phyloP scores from a whole-genome alignment of 2,113 vertebrate genomes.

The Tiliqua scincoides region DNA sequence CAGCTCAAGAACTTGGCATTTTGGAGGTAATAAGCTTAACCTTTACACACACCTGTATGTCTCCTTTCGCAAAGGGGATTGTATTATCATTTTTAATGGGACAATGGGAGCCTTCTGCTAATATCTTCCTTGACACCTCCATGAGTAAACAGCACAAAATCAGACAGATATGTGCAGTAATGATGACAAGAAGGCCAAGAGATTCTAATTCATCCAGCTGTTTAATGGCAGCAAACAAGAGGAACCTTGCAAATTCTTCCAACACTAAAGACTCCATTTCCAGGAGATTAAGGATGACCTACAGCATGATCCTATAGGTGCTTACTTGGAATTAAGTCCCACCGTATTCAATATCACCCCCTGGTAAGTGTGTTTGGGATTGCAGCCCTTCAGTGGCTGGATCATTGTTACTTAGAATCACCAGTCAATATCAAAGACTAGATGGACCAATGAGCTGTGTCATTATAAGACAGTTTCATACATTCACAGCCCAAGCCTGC shows the following conservation, averaged over 20 bases:
- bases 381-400: too few relatives aligned
- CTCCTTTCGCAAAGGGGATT: not conserved
- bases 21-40: slow-evolving; percentile 33
- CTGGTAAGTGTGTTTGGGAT: too few relatives aligned
- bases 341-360: too few relatives aligned
- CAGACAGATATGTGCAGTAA: not conserved
- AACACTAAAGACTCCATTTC: not conserved
- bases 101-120: not conserved
- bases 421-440: not conserved
- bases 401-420: not conserved
- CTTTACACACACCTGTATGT: slow-evolving; percentile 1
- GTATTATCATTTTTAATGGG: slow-evolving; percentile 15
- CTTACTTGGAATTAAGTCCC: too few relatives aligned
- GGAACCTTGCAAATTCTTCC: not conserved
- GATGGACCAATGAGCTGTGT: not conserved
- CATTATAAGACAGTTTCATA: not conserved
- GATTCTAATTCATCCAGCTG: not conserved
- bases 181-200: not conserved
- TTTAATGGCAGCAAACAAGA: not conserved
- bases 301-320: not conserved
- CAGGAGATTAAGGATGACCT: not conserved
- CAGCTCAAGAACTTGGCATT: slow-evolving; percentile 20
- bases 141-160: not conserved
- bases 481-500: too few relatives aligned
- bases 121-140: not conserved